Evolutionary conservation across 92 coral and sea anemone genomes (phyloP), one percentile per base, ranked within the genome.

Genomic region (Isaurus tuberculatus): DNA sequence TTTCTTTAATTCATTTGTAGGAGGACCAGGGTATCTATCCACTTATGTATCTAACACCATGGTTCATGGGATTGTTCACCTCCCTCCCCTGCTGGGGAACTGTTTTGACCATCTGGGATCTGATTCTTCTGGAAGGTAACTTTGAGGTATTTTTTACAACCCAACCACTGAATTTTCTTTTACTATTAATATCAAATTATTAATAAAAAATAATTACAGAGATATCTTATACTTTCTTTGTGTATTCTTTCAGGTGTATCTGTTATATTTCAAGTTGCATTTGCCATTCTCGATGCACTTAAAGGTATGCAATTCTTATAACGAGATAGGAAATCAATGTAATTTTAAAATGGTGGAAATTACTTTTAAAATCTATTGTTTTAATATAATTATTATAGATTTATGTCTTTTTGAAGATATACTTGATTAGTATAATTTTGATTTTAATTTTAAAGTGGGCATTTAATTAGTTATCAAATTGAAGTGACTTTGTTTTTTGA

Each of bases 41-140:
- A 10, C 86, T 95, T 43, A 86, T 96, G 92, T 96, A 90, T 83
- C 88, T 96, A 6, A 96, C 98, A 0, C 98, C 98, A 0, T 96
- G 98, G 98, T 96, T 96, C 46, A 94, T 96, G 98, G 96, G 98
- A 27, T 89, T 96, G 27, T 96, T 86, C 81, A 96, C 98, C 30
- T 90, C 98, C 60, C 94, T 96, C 2, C 96, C 98, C 16, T 94
- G 94, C 68, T 96, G 98, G 98, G 98, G 90, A 28, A 92, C 94
- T 33, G 98, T 96, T 3, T 94, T 96, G 14, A 84, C 90, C 29
- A 94, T 94, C 19, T 96, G 98, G 98, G 98, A 96, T 70, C 67
- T 96, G 73, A 89, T 96, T 0, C 80, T 96, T 11, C 84, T 94
- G 20, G 98, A 96, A 75, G 98, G 98, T 94, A 89, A 40, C 0